phyloP scores from a whole-genome alignment of 2,888 invertebrate genomes.

The Drosophila borborema region DNA sequence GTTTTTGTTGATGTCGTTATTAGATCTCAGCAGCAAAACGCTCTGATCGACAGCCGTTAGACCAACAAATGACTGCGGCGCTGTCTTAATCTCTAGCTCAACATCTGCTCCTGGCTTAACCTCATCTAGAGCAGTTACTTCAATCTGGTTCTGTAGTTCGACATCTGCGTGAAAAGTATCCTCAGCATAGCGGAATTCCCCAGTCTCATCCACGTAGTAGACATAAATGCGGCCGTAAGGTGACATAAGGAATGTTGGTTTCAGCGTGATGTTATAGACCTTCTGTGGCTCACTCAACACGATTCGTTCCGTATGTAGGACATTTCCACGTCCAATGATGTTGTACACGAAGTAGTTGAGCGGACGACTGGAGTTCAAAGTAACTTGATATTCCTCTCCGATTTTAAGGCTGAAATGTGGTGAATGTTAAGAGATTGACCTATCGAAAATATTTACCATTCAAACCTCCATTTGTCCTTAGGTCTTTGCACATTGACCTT shows the following conservation, averaged over 20 bases:
- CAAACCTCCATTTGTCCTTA: conserved; percentile 60
- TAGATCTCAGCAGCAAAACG: conserved; percentile 89
- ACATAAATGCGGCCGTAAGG: conserved; percentile 93
- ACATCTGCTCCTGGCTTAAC: conserved; percentile 92
- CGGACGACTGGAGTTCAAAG: conserved; percentile 91
- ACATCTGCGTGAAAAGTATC: conserved; percentile 92
- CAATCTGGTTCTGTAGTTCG: conserved; percentile 88
- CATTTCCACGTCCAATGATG: conserved; percentile 93
- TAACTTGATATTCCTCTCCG: conserved; percentile 90
- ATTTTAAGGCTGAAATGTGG: conserved; percentile 86
- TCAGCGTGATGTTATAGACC: conserved; percentile 88
- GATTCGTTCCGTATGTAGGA: conserved; percentile 90
- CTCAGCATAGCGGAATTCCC: conserved; percentile 93
- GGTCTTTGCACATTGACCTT: conserved; percentile 51
- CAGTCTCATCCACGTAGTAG: conserved; percentile 90
- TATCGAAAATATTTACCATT: neutral
- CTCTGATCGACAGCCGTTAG: conserved; percentile 95
- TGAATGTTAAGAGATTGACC: neutral
- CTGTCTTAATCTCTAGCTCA: conserved; percentile 92
- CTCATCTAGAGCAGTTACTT: conserved; percentile 88
- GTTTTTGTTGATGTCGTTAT: conserved; percentile 86
- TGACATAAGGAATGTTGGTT: conserved; percentile 91
- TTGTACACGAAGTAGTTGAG: conserved; percentile 91
- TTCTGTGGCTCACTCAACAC: conserved; percentile 85
- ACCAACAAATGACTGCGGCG: conserved; percentile 94